phyloP scores from a whole-genome alignment of 2,113 vertebrate species.

The Lucifuga dentata region DNA sequence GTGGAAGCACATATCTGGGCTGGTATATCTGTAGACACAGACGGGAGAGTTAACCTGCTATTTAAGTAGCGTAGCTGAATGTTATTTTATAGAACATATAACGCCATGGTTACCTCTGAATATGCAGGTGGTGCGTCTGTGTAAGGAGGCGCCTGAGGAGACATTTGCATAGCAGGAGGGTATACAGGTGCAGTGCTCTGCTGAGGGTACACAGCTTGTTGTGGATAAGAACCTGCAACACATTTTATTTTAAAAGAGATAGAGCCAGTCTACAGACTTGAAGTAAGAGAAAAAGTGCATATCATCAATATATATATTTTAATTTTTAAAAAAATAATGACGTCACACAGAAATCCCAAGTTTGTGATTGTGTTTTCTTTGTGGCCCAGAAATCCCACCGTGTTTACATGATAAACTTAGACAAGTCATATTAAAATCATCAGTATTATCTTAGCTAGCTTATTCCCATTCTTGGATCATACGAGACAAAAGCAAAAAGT shows the following conservation, averaged over 20 bases:
- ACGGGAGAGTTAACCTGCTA: neutral
- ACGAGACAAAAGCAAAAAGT: conserved; percentile 13
- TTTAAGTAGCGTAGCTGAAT: neutral
- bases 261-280: no score
- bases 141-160: conserved; percentile 91
- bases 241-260: neutral
- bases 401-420: no score
- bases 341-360: no score
- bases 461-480: neutral
- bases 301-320: no score
- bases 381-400: no score
- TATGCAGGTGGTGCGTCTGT: conserved; percentile 93
- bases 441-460: neutral
- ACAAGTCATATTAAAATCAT: neutral
- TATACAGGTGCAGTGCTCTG: conserved; percentile 89
- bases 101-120: conserved; percentile 86
- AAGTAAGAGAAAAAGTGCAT: no score
- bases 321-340: no score
- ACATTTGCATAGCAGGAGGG: conserved; percentile 89
- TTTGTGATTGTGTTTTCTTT: no score
- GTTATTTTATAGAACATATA: neutral
- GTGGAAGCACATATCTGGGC: conserved; percentile 92
- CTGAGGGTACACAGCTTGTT: conserved; percentile 90
- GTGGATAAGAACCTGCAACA: conserved; percentile 88
- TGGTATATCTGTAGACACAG: conserved; percentile 89